A percentile compares a stretch with the other conserved stretches of the same genome.
These are phyloP conservation scores for Melierax canorus DNA, from an alignment of 2,113 vertebrate species.

Conservation along the genomic window DNA sequence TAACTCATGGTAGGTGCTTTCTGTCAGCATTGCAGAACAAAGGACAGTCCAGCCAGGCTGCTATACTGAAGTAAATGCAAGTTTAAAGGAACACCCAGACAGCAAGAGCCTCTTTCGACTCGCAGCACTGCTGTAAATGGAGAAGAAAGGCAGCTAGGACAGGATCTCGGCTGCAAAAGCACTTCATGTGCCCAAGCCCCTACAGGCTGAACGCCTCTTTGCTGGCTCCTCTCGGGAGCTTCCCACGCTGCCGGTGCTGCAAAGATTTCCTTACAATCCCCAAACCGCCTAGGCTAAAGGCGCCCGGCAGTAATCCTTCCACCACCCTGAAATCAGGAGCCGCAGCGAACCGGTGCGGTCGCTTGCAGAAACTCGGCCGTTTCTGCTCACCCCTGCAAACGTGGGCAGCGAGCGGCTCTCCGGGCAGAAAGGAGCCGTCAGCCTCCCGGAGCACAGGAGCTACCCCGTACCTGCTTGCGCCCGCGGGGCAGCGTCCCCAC, in stretches of 20 bases:
- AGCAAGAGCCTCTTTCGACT: background rate
- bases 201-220: background rate
- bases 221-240: fast-evolving
- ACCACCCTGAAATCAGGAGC: fast-evolving
- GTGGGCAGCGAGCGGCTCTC: background rate
- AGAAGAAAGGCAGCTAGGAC: background rate
- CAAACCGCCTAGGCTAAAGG: fast-evolving
- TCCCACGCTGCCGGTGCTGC: fast-evolving
- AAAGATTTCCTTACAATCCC: fast-evolving
- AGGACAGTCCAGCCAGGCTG: background rate
- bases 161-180: background rate
- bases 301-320: fast-evolving
- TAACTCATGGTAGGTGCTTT: background rate
- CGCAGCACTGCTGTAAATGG: fast-evolving
- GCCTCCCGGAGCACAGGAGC: fast-evolving
- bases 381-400: fast-evolving
- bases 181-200: fast-evolving
- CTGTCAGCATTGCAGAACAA: fast-evolving
- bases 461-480: slow-evolving; percentile 76
- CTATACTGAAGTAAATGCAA: background rate
- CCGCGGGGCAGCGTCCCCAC: slow-evolving; percentile 73
- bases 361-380: fast-evolving
- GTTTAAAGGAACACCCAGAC: background rate
- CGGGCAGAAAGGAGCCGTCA: background rate
- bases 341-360: fast-evolving